Base-by-base conservation (phyloP, 1,140 invertebrate species). In the Agrypnia vestita region DNA sequence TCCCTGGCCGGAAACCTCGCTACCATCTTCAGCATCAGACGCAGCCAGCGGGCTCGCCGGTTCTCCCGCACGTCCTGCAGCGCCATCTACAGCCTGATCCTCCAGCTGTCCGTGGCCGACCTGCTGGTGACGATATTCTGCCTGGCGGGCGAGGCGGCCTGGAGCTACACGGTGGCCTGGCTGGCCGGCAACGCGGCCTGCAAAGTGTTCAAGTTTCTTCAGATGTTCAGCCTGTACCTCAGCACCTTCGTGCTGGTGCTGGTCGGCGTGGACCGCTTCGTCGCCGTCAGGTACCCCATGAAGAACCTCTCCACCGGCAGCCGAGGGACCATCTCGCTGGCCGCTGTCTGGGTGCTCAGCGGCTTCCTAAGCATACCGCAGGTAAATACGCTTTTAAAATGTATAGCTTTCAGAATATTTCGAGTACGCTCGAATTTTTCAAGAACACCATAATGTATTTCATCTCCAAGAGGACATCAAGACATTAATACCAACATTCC, bases 201-300 rank as follows among this genome's bases (percentile, higher is more conserved):
- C 86, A 96, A 96, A 87, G 77, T 94, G 15, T 93, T 96, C 82
- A 97, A 96, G 86, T 96, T 94, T 84, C 86, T 94, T 11, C 95
- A 96, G 87, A 93, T 96, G 92, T 95, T 95, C 84, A 93, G 93
- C 67, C 89, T 96, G 9, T 96, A 96, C 86, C 87, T 96, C 15
- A 96, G 95, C 55, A 96, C 95, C 0, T 96, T 95, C 85, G 92
- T 96, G 15, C 87, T 96, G 19, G 95, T 96, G 4, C 90, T 96
- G 9, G 96, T 97, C 82, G 95, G 94, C 7, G 90, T 96, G 19
- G 95, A 96, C 84, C 89, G 95, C 67, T 96, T 95, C 89, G 88
- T 94, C 46, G 95, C 95, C 0, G 94, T 97, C 0, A 91, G 94
- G 78, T 95, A 95, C 86, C 95, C 95, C 0, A 94, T 96, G 91